These are phyloP conservation scores for Pammene aurita DNA, from an alignment of 2,888 invertebrate genomes.

Conservation along the genomic window DNA sequence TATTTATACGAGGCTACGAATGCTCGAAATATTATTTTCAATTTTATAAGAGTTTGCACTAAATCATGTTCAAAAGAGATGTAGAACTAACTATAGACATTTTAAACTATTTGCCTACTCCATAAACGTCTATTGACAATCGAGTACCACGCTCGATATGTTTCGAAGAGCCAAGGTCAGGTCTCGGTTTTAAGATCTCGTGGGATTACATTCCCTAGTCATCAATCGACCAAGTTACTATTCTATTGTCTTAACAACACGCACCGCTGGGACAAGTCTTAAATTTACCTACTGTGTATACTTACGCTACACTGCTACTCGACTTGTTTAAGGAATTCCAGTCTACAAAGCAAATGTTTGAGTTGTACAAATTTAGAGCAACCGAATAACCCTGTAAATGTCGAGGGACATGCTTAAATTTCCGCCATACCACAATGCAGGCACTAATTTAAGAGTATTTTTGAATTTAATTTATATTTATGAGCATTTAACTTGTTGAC, in stretches of 20 bases:
- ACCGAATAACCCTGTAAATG: constrained; percentile 4
- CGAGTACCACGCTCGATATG: too few relatives aligned
- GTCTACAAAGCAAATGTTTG: constrained; percentile 14
- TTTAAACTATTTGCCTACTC: background rate
- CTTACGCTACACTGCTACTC: background rate
- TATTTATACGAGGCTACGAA: background rate
- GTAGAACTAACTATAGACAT: background rate
- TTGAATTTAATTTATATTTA: background rate
- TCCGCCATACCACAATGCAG: background rate
- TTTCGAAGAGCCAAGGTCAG: too few relatives aligned
- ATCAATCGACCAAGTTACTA: too few relatives aligned
- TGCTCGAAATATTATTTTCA: background rate
- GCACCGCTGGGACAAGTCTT: background rate
- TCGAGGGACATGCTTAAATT: constrained; percentile 12
- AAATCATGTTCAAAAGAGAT: background rate
- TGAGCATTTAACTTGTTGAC: background rate
- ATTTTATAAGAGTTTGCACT: background rate
- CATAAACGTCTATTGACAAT: background rate
- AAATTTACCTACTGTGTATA: background rate
- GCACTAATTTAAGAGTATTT: background rate
- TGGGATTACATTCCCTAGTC: too few relatives aligned
- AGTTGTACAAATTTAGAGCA: constrained; percentile 10
- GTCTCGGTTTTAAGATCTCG: too few relatives aligned
- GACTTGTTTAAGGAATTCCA: constrained; percentile 20
- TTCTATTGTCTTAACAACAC: background rate